phyloP scores from a whole-genome alignment of 2,888 invertebrate species.

The Himalopsyche kuldschensis region DNA sequence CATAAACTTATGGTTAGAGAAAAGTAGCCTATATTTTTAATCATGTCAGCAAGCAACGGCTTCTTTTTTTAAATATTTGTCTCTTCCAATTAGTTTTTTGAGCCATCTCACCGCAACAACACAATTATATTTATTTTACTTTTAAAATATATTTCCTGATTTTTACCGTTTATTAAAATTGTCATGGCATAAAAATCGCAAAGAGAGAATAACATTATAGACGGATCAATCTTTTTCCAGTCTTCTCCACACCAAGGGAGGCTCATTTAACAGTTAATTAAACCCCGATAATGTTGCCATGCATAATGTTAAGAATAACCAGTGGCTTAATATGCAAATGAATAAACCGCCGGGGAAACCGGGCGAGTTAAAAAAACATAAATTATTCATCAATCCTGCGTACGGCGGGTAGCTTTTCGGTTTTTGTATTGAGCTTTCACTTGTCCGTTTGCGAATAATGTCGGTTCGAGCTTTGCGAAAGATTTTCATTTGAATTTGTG shows the following conservation, averaged over 20 bases:
- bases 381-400: constrained; percentile 28
- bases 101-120: too few species aligned
- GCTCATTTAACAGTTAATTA: constrained; percentile 33
- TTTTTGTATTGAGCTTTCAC: background rate
- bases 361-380: constrained; percentile 20
- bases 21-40: too few species aligned
- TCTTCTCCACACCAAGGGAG: background rate
- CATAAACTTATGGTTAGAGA: too few species aligned
- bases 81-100: too few species aligned
- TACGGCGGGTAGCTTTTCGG: constrained; percentile 7
- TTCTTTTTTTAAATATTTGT: too few species aligned
- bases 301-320: constrained; percentile 26
- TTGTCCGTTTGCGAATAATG: background rate
- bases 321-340: constrained; percentile 28
- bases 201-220: background rate
- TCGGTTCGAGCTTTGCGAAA: background rate
- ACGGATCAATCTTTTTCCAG: background rate
- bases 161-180: too few species aligned
- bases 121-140: too few species aligned
- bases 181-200: background rate
- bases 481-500: background rate
- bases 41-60: too few species aligned
- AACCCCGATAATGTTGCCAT: constrained; percentile 28
- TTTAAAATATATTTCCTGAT: too few species aligned
- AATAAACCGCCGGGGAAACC: constrained; percentile 6